Percentiles rank a stretch among this genome's conserved stretches.
These are phyloP conservation scores for Lasioglossum lativentre DNA, from an alignment of 2,888 invertebrate genomes.

Conservation along the genomic window DNA sequence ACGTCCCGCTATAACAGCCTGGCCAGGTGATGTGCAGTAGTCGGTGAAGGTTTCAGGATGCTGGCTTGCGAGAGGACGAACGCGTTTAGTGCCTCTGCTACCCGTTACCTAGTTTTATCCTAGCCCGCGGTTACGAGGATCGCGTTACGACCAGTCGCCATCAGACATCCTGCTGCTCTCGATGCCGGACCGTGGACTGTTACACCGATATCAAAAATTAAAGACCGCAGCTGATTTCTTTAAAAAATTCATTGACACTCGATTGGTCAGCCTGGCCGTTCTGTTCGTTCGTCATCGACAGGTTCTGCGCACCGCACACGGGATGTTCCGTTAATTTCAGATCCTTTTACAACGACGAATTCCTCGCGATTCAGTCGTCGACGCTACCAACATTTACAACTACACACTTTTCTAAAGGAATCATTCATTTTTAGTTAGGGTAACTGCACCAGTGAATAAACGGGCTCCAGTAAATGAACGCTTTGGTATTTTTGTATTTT, in stretches of 20 bases:
- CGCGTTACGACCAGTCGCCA: constrained; percentile 76
- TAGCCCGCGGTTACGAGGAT: constrained; percentile 78
- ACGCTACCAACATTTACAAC: neutral
- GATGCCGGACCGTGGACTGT: constrained; percentile 32
- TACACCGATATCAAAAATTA: constrained; percentile 48
- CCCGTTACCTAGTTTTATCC: constrained; percentile 80
- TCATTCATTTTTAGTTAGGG: no score
- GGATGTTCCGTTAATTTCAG: neutral
- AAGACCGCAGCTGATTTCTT: constrained; percentile 35
- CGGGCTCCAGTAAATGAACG: no score
- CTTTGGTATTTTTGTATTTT: no score
- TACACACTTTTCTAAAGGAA: no score
- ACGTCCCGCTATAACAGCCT: constrained; percentile 55
- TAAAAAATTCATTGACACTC: constrained; percentile 50
- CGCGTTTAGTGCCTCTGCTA: constrained; percentile 73
- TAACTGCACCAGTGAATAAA: no score
- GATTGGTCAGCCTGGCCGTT: neutral
- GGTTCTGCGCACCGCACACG: constrained; percentile 10
- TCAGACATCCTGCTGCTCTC: constrained; percentile 72
- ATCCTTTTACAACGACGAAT: neutral
- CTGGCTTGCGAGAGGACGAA: constrained; percentile 59
- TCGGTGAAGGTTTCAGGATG: constrained; percentile 70
- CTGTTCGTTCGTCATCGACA: constrained; percentile 27
- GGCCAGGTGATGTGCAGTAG: constrained; percentile 50
- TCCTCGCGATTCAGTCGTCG: neutral